Evolutionary conservation across 2,888 invertebrate species (phyloP).

Genomic region (Apodemia duryi): DNA sequence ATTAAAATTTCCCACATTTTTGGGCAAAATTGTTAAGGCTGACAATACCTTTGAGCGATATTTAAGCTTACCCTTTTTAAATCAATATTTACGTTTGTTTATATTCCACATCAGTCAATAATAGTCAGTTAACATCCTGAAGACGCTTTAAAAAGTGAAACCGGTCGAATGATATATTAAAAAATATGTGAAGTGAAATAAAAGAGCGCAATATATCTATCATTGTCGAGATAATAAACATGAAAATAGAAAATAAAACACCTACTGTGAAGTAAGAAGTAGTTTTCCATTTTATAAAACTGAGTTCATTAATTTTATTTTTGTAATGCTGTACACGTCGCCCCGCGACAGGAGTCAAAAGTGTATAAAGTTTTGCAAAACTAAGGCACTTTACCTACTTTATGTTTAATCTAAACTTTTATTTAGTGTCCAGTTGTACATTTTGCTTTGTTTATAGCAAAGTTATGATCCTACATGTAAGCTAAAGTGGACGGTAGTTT

Average conservation of each 20-base stretch:
- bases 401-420: constrained; percentile 36
- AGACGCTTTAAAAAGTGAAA: too few species aligned
- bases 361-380: constrained; percentile 12
- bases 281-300: constrained; percentile 8
- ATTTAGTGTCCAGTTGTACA: constrained; percentile 33
- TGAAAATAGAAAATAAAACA: background rate
- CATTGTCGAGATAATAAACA: background rate
- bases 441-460: constrained; percentile 34
- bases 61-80: too few species aligned
- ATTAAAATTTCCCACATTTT: too few species aligned
- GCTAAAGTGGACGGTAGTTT: constrained; percentile 35
- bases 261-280: background rate
- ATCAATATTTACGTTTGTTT: too few species aligned
- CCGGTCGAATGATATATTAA: too few species aligned
- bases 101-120: too few species aligned
- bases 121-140: too few species aligned
- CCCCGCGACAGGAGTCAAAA: constrained; percentile 11
- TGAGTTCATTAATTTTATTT: constrained; percentile 10
- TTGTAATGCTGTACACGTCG: constrained; percentile 12
- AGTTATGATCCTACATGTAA: constrained; percentile 33
- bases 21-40: too few species aligned
- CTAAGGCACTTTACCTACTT: constrained; percentile 25
- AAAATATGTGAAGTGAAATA: too few species aligned
- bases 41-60: too few species aligned
- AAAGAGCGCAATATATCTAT: too few species aligned